Evolutionary conservation across 2,888 invertebrate species (phyloP), one percentile per base, ranked within the genome.

Genomic region (Ganaspis brasiliensis): DNA sequence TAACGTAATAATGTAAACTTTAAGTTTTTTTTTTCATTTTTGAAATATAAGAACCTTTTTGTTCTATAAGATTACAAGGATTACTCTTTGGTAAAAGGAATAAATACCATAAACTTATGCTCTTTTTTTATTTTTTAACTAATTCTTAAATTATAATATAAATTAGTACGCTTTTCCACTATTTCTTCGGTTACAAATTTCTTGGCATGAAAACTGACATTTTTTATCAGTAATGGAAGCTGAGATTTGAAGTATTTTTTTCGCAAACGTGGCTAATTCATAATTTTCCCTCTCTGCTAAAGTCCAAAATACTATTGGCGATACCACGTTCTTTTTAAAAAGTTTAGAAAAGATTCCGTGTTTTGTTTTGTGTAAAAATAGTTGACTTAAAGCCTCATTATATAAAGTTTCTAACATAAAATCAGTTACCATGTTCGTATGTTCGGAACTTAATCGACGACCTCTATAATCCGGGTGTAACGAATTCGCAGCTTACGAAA

Each of bases 111-210:
- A n/a, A n/a, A n/a, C n/a, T n/a, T n/a, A n/a, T n/a, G n/a, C n/a
- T n/a, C n/a, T n/a, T n/a, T n/a, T n/a, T n/a, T n/a, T n/a, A n/a
- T n/a, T n/a, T n/a, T n/a, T n/a, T n/a, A n/a, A 21, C 55, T 6
- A 56, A 56, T 56, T 56, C 21, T 56, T 56, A 56, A 56, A 56
- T 55, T 21, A 9, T 55, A 55, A 10, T 1, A 55, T 12, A 55
- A 55, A 19, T 56, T 21, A 21, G 21, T 1, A 12, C 16, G 55
- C 21, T 56, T 56, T 24, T 16, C 55, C 10, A 19, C 10, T 56
- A 19, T 10, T 21, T 56, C 24, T 1, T 10, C 55, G 19, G 24
- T 10, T 21, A 56, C 19, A 0, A 19, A 19, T 9, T 21, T 56
- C n/a, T 56, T 10, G 55, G 10, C 21, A 10, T 21, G 21, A 21